Evolutionary conservation across 2,888 invertebrate genomes (phyloP), one percentile per base, ranked within the genome.

Genomic region (Euzophera pinguis): DNA sequence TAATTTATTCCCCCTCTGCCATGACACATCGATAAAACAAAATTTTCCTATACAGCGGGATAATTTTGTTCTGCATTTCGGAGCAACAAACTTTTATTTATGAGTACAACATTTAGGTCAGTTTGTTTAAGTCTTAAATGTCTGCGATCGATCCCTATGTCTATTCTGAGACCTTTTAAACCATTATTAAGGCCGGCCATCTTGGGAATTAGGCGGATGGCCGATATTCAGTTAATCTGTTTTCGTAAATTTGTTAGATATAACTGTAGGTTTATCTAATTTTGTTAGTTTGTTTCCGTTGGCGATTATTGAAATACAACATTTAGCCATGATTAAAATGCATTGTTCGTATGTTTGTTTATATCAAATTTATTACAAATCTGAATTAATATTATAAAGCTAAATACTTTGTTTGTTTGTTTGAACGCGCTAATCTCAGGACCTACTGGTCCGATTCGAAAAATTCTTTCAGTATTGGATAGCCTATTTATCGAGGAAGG

Each of bases 21-120:
- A n/a, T 9, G 9, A 48, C 9, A 38, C 12, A 48, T 22, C 27
- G 16, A 48, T 38, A 48, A 38, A 38, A 48, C 8, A 16, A 45
- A 45, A 14, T 32, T 34, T 45, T 56, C 59, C 57, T 56, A 62
- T 57, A 54, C 58, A 60, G 54, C 59, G 48, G 50, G 54, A 61
- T 57, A 65, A 58, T 53, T 65, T 62, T 58, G 56, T 60, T 56
- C 54, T 58, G 52, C 61, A 68, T 63, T 62, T 59, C 2, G 53
- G 61, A 54, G 47, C 54, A 65, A 65, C 65, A 63, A 62, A 64
- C 58, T 66, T 58, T 68, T 72, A 71, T 75, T 74, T 73, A 74
- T 67, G 60, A 62, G 63, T 61, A 56, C 57, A 61, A 62, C 22
- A 69, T 71, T 63, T 71, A 65, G 74, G 71, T 73, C 71, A 67